A percentile compares a stretch with the other conserved stretches of the same genome.
Evolutionary conservation across 2,888 invertebrate species (phyloP).

Genomic region (Biston betularia): DNA sequence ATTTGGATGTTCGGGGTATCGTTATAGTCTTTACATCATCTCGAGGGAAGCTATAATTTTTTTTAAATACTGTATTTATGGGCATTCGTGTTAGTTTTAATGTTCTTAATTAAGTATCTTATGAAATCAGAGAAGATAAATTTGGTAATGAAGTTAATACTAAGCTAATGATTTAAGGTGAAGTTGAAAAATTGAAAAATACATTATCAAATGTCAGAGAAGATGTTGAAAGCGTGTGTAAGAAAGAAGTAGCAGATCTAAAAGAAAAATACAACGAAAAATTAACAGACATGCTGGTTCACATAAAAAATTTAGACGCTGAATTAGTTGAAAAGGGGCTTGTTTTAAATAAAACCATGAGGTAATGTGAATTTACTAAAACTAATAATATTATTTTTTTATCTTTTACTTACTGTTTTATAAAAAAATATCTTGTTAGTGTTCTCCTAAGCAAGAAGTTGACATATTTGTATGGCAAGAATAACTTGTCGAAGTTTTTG

Average conservation of each 20-base stretch:
- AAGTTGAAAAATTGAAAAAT: slow-evolving; percentile 82
- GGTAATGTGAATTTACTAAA: slow-evolving; percentile 52
- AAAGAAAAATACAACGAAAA: slow-evolving; percentile 87
- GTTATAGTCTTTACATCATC: too few species aligned
- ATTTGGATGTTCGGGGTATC: too few species aligned
- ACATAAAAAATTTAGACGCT: slow-evolving; percentile 84
- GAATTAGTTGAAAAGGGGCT: slow-evolving; percentile 86
- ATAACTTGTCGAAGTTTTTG: too few species aligned
- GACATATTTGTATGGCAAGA: too few species aligned
- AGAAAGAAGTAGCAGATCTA: slow-evolving; percentile 85
- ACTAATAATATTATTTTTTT: too few species aligned
- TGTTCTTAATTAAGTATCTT: neutral
- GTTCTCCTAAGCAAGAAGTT: too few species aligned
- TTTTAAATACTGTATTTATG: too few species aligned
- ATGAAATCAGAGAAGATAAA: neutral
- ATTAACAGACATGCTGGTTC: slow-evolving; percentile 83
- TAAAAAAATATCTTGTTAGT: neutral
- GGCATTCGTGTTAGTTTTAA: too few species aligned
- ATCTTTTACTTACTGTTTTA: too few species aligned
- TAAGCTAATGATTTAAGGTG: slow-evolving; percentile 72
- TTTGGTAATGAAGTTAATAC: neutral
- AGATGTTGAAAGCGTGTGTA: slow-evolving; percentile 84
- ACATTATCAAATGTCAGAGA: slow-evolving; percentile 82
- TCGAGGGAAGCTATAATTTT: neutral
- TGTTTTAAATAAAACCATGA: slow-evolving; percentile 80